Percentiles rank a stretch among this genome's conserved stretches.
phyloP scores from a whole-genome alignment of 2,888 invertebrate species.

The Sarcophaga carnaria region DNA sequence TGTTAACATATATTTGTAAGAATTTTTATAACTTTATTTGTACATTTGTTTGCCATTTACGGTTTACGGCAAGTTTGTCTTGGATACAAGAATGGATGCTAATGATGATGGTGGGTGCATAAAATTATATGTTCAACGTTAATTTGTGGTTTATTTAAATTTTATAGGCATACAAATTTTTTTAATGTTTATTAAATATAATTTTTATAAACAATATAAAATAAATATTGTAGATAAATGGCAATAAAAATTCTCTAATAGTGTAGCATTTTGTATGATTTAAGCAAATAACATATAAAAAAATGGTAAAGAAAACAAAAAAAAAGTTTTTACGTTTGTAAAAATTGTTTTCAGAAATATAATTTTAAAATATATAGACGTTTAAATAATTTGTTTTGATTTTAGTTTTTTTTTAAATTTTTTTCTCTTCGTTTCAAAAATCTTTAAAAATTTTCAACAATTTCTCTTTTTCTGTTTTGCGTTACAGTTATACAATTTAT shows the following conservation, averaged over 20 bases:
- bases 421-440: no score
- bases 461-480: no score
- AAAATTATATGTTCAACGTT: slow-evolving; percentile 49
- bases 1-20: slow-evolving; percentile 14
- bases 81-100: not conserved
- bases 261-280: not conserved
- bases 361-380: no score
- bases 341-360: no score
- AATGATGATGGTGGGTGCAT: slow-evolving; percentile 40
- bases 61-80: not conserved
- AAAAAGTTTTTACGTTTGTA: not conserved
- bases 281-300: not conserved
- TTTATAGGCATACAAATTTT: slow-evolving; percentile 8
- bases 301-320: not conserved
- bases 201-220: not conserved
- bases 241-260: not conserved
- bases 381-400: no score
- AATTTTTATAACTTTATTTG: slow-evolving; percentile 45
- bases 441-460: no score
- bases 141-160: slow-evolving; percentile 16
- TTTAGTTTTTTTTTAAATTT: no score
- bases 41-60: not conserved
- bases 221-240: not conserved
- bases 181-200: not conserved
- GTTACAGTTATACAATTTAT: no score